Evolutionary conservation across 2,888 invertebrate species (phyloP).

Genomic region (Hermaeophaga mercurialis): DNA sequence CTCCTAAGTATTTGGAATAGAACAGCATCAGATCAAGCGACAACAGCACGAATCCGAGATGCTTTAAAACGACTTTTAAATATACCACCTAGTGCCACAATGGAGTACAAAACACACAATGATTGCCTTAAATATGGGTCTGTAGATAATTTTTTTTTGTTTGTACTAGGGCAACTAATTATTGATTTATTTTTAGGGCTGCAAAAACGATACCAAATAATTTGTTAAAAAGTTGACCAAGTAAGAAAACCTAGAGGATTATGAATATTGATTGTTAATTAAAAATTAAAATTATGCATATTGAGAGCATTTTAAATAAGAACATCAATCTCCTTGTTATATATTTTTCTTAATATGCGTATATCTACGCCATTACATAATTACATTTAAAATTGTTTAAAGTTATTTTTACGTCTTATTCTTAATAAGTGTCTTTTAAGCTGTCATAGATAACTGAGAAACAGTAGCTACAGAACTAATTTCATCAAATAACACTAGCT

Average conservation of each 20-base stretch:
- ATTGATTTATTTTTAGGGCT: slow-evolving; percentile 48
- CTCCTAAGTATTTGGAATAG: slow-evolving; percentile 97
- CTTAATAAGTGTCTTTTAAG: no score
- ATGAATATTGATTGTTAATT: slow-evolving; percentile 15
- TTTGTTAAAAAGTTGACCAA: slow-evolving; percentile 54
- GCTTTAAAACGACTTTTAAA: slow-evolving; percentile 93
- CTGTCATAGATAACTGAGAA: no score
- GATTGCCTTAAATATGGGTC: slow-evolving; percentile 76
- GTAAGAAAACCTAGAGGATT: slow-evolving; percentile 22
- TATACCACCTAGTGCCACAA: slow-evolving; percentile 87
- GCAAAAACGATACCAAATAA: slow-evolving; percentile 52
- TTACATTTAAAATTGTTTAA: no score
- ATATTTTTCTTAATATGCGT: no score
- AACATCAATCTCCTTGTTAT: no score
- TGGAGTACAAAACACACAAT: slow-evolving; percentile 92
- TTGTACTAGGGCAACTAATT: neutral
- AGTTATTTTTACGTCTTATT: no score
- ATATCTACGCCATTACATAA: no score
- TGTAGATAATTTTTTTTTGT: slow-evolving; percentile 3
- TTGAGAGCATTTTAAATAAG: slow-evolving; percentile 17
- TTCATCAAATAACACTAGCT: no score
- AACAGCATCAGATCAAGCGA: slow-evolving; percentile 87
- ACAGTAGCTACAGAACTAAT: no score
- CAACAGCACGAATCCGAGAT: slow-evolving; percentile 91
- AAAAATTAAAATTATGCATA: slow-evolving; percentile 1